Evolutionary conservation across 2,888 invertebrate species (phyloP).

Genomic region (Hedya salicella): DNA sequence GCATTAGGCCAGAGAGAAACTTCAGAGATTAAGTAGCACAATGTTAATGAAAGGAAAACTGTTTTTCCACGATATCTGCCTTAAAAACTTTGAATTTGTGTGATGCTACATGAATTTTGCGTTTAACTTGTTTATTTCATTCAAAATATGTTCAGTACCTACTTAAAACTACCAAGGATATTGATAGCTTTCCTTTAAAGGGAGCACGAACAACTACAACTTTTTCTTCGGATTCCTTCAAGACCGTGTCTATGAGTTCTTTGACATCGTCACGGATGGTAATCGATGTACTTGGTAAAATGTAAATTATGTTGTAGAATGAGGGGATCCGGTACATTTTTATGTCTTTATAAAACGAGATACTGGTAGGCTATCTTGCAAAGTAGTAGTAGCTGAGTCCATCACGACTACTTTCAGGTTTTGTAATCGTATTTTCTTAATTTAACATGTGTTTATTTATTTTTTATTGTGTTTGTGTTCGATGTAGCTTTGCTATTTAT

Average conservation of each 20-base stretch:
- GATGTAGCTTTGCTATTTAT: too few species aligned
- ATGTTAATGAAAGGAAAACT: too few species aligned
- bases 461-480: too few species aligned
- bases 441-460: too few species aligned
- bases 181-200: background rate
- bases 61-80: too few species aligned
- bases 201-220: background rate
- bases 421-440: too few species aligned
- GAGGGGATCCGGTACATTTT: too few species aligned
- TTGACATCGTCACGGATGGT: conserved; percentile 15
- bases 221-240: conserved; percentile 18
- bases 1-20: background rate
- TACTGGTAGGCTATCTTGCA: too few species aligned
- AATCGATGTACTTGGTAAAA: background rate
- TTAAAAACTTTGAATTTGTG: background rate
- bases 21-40: background rate
- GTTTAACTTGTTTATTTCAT: background rate
- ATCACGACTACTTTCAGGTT: too few species aligned
- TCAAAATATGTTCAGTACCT: background rate
- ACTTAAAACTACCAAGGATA: conserved; percentile 8
- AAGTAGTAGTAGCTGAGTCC: too few species aligned
- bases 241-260: background rate
- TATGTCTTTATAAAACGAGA: too few species aligned
- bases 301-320: too few species aligned
- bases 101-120: background rate